phyloP scores from a whole-genome alignment of 1,140 invertebrate species.

The Olivierus martensii region DNA sequence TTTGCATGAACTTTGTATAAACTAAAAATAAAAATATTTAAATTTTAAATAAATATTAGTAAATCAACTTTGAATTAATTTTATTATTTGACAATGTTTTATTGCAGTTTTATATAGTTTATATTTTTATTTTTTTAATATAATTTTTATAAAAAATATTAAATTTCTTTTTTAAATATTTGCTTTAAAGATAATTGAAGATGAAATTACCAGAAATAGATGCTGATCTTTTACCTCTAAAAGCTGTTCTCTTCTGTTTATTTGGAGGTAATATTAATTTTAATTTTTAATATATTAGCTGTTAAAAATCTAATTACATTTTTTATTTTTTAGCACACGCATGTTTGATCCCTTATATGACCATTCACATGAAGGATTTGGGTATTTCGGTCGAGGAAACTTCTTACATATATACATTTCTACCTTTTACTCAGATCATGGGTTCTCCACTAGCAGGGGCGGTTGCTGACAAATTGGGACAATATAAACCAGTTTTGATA shows the following conservation, averaged over 20 bases:
- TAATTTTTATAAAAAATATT: too few relatives aligned
- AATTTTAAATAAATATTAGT: too few relatives aligned
- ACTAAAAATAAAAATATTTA: too few relatives aligned
- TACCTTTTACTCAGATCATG: constrained; percentile 57
- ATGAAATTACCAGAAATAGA: constrained; percentile 19
- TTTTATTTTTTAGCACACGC: constrained; percentile 48
- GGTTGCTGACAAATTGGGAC: constrained; percentile 62
- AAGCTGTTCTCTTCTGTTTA: constrained; percentile 62
- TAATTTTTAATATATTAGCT: neutral
- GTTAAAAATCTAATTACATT: constrained; percentile 1
- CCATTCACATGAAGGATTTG: constrained; percentile 68
- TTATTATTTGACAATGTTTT: too few relatives aligned
- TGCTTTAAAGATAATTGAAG: too few relatives aligned
- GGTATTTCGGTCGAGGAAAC: constrained; percentile 70
- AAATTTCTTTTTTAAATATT: too few relatives aligned
- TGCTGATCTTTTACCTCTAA: constrained; percentile 36
- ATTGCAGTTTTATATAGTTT: too few relatives aligned
- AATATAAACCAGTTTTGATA: constrained; percentile 54
- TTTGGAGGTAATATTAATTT: constrained; percentile 45
- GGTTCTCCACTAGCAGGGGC: constrained; percentile 64
- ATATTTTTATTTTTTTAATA: too few relatives aligned
- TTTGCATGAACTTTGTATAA: too few relatives aligned
- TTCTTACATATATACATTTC: constrained; percentile 69
- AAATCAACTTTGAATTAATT: too few relatives aligned
- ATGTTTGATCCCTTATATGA: constrained; percentile 60